Base-by-base conservation (phyloP, 2,888 invertebrate genomes). In the Apodemia mormo region DNA sequence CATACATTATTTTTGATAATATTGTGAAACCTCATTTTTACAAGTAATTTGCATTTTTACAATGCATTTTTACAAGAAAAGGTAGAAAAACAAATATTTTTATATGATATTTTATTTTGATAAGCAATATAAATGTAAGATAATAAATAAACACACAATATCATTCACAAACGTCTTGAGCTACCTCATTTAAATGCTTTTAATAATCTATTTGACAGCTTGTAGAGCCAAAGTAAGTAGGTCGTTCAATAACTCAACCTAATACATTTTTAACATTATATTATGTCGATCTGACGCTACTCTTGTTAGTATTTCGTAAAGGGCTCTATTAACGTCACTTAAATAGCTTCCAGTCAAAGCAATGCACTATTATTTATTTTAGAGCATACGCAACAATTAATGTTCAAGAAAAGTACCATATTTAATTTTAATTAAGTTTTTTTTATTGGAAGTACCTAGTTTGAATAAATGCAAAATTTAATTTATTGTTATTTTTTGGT, bases 121-220 rank as follows among this genome's bases (percentile, higher is more conserved):
- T 58, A 58, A 58, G 58, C 58, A 58, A 58, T 30, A 52, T 68
- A 65, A 40, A 70, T 68, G 66, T 54, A 64, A 52, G 54, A 56
- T 65, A 67, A 72, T 69, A 70, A 61, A 58, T 54, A 61, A 69
- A 70, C 66, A 49, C 49, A 71, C 58, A 68, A 67, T 68, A 68
- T 56, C 65, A 70, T 49, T 70, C 49, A 69, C 30, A 71, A 67
- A 70, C 66, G 14, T 70, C 61, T 70, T 68, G 45, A 40, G 58
- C 66, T 58, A 52, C 67, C 68, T 72, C 58, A 56, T 67, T 67
- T 74, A 74, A 74, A 74, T 74, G 74, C 72, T 72, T 71, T 65
- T 72, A 72, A 73, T 61, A 74, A 75, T 72, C 71, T 70, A 73
- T 66, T 67, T 67, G 72, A 67, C 69, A 68, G 70, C 67, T 58